Conservation (phyloP, 2,797 vertebrate genomes). For the Aplochiton taeniatus region DNA sequence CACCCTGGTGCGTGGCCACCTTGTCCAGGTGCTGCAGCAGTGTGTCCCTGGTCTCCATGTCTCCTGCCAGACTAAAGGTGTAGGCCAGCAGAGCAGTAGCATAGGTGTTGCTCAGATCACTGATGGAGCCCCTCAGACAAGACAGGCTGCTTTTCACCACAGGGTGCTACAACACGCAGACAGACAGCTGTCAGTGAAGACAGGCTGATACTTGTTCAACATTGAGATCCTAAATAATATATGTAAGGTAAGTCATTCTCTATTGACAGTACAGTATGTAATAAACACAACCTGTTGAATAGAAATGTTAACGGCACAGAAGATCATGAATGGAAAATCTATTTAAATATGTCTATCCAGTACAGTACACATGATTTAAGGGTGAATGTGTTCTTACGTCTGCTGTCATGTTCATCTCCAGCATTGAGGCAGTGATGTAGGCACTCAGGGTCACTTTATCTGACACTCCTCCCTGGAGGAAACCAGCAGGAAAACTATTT, state of each 20-base stretch:
- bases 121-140: slow-evolving; percentile 61
- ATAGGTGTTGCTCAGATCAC: slow-evolving; percentile 65
- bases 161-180: slow-evolving; percentile 52
- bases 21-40: slow-evolving; percentile 64
- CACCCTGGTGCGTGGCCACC: slow-evolving; percentile 62
- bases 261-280: too few relatives aligned
- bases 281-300: too few relatives aligned
- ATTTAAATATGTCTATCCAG: too few relatives aligned
- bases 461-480: slow-evolving; percentile 70
- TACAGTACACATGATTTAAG: too few relatives aligned
- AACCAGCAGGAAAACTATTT: not conserved
- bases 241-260: too few relatives aligned
- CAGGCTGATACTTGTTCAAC: slow-evolving; percentile 41
- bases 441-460: slow-evolving; percentile 74
- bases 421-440: slow-evolving; percentile 66
- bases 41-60: slow-evolving; percentile 48
- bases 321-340: too few relatives aligned
- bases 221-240: too few relatives aligned
- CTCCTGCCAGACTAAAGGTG: slow-evolving; percentile 77
- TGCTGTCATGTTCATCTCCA: slow-evolving; percentile 58
- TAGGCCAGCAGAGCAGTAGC: slow-evolving; percentile 81
- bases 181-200: not conserved
- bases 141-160: slow-evolving; percentile 67
- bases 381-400: slow-evolving; percentile 48
- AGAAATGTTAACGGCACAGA: too few relatives aligned